These are phyloP conservation scores for Conger conger DNA, from an alignment of 2,113 vertebrate species.

Conservation along the genomic window DNA sequence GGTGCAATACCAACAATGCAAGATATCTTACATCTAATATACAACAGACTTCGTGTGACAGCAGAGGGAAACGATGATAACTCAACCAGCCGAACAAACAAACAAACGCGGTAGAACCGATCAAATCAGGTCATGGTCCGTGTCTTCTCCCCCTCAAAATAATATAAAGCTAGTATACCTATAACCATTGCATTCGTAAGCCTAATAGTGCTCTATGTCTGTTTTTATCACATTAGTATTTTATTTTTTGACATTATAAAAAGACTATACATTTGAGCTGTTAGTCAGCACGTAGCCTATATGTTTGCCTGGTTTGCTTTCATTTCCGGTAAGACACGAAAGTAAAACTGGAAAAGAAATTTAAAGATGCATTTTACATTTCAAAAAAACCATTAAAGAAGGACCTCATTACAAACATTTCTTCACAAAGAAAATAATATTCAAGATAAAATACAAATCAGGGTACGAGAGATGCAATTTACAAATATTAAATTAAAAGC, in stretches of 20 bases:
- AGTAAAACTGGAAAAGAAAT: constrained; percentile 36
- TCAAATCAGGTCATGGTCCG: constrained; percentile 19
- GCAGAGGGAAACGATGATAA: constrained; percentile 38
- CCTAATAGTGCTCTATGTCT: not conserved
- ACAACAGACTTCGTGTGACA: constrained; percentile 51
- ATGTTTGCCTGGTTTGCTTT: constrained; percentile 15
- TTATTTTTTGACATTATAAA: not conserved
- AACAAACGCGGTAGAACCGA: constrained; percentile 12
- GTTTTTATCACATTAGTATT: constrained; percentile 10
- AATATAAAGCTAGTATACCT: not conserved
- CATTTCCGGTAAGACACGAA: constrained; percentile 29
- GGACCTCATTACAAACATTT: constrained; percentile 18
- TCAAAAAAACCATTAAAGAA: constrained; percentile 34
- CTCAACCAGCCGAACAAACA: constrained; percentile 32
- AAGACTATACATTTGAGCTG: constrained; percentile 7
- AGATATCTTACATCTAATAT: constrained; percentile 62
- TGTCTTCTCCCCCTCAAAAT: constrained; percentile 18
- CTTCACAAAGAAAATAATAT: constrained; percentile 39
- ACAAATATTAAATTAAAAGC: constrained; percentile 37
- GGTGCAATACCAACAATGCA: constrained; percentile 65
- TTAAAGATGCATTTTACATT: constrained; percentile 28
- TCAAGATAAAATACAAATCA: constrained; percentile 41
- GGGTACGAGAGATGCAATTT: constrained; percentile 39
- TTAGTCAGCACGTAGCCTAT: constrained; percentile 26
- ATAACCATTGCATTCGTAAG: constrained; percentile 8